phyloP scores from a whole-genome alignment of 2,797 vertebrate species.

The Eleutherodactylus coqui region DNA sequence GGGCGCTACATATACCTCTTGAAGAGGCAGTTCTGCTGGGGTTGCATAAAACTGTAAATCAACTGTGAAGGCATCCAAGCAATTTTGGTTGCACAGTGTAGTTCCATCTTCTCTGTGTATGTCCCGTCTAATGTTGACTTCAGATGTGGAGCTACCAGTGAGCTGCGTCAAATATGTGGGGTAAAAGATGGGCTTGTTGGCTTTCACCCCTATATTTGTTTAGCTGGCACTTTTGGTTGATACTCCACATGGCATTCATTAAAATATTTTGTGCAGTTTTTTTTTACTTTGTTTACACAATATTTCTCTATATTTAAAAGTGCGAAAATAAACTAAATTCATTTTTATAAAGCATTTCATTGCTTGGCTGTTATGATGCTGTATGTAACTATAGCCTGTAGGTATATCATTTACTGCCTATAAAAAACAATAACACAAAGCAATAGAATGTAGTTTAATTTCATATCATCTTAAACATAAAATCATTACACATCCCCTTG shows the following conservation, averaged over 20 bases:
- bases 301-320: neutral
- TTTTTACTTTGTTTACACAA: neutral
- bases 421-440: conserved; percentile 40
- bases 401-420: conserved; percentile 27
- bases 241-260: neutral
- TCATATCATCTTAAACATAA: conserved; percentile 38
- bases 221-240: too few relatives aligned
- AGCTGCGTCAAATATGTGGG: too few relatives aligned
- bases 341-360: neutral
- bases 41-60: too few relatives aligned
- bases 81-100: too few relatives aligned
- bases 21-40: too few relatives aligned
- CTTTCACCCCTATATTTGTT: too few relatives aligned
- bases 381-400: conserved; percentile 23
- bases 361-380: neutral
- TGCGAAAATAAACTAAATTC: neutral
- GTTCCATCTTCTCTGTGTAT: too few relatives aligned
- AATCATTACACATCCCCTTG: conserved; percentile 34
- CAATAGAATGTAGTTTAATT: conserved; percentile 37
- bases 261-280: neutral
- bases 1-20: too few relatives aligned
- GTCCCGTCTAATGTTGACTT: too few relatives aligned
- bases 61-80: too few relatives aligned
- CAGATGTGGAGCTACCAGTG: too few relatives aligned
- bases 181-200: too few relatives aligned